Conservation (phyloP, 2,113 vertebrate genomes). For the Pteruthius melanotis region DNA sequence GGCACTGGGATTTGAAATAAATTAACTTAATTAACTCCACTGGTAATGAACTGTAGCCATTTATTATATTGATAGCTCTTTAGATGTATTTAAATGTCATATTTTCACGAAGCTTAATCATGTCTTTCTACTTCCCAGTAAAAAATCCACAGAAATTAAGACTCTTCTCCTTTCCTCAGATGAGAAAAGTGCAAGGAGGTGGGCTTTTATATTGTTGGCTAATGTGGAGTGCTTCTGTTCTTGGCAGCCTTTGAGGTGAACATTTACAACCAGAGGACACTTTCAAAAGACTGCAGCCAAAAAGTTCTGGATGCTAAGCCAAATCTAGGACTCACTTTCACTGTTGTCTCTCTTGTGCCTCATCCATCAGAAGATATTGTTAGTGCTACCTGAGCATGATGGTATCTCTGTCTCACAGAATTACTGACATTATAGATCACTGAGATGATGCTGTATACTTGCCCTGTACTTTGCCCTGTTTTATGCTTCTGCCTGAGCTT, state of each 20-base stretch:
- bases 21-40: neutral
- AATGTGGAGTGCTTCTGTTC: neutral
- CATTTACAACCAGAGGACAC: neutral
- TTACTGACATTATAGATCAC: neutral
- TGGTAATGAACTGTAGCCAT: neutral
- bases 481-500: neutral
- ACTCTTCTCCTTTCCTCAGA: neutral
- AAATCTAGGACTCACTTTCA: neutral
- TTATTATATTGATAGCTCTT: neutral
- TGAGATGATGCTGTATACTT: neutral
- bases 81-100: neutral
- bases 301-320: neutral
- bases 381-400: neutral
- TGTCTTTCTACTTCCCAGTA: neutral
- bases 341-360: neutral
- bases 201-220: neutral
- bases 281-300: neutral
- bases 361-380: neutral
- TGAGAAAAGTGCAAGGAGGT: neutral
- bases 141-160: neutral
- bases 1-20: neutral
- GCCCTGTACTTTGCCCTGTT: neutral
- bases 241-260: neutral
- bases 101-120: neutral
- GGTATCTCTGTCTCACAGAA: neutral